These are phyloP conservation scores for Volucella inflata DNA, from an alignment of 2,888 invertebrate species.

Conservation along the genomic window DNA sequence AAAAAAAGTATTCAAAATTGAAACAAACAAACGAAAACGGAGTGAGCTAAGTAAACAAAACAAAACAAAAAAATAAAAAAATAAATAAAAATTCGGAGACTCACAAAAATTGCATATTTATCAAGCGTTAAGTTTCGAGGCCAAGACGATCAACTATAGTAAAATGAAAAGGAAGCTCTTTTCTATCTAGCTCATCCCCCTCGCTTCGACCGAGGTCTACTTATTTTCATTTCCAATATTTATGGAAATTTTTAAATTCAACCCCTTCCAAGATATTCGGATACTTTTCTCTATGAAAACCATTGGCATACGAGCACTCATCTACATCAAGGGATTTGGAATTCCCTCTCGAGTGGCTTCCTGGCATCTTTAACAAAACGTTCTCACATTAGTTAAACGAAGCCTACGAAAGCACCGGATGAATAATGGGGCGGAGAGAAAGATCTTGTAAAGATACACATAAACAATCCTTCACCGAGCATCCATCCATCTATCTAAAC, in stretches of 20 bases:
- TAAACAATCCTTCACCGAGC: constrained; percentile 52
- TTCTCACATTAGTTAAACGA: background rate
- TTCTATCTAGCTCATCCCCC: background rate
- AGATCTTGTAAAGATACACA: constrained; percentile 28
- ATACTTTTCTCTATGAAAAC: constrained; percentile 4
- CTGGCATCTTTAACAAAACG: constrained; percentile 1
- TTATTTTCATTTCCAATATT: constrained; percentile 71
- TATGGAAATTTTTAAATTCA: constrained; percentile 62
- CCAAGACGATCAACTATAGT: constrained; percentile 62
- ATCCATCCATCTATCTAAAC: constrained; percentile 36
- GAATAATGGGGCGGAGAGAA: background rate
- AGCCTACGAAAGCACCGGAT: constrained; percentile 21
- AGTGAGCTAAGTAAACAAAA: background rate
- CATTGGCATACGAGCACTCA: background rate
- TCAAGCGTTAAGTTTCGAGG: constrained; percentile 64
- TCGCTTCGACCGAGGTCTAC: background rate
- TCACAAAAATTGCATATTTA: constrained; percentile 58
- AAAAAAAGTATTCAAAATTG: too few species aligned
- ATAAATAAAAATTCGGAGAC: constrained; percentile 27
- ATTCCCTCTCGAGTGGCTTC: constrained; percentile 37
- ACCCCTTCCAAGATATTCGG: constrained; percentile 16
- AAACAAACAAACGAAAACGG: background rate
- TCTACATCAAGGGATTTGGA: constrained; percentile 26
- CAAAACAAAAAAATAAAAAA: constrained; percentile 30
- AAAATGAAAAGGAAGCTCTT: constrained; percentile 32